These are phyloP conservation scores for Dicyrtomina minuta DNA, from an alignment of 2,888 invertebrate genomes.

Conservation along the genomic window DNA sequence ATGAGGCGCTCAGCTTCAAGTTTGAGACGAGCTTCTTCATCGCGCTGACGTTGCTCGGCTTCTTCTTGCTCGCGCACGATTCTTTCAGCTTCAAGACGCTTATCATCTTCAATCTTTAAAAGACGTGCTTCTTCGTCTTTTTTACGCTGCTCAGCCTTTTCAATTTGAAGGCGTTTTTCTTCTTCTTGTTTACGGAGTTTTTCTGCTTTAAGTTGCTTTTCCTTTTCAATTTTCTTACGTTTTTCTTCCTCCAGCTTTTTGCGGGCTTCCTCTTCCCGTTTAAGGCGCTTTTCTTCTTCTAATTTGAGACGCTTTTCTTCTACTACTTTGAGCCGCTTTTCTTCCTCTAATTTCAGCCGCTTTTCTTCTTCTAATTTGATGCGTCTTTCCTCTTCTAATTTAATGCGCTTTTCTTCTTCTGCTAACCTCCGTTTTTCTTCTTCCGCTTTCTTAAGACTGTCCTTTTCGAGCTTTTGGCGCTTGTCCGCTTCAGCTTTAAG, in stretches of 20 bases:
- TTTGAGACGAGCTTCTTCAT: too few species aligned
- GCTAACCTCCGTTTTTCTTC: background rate
- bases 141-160: background rate
- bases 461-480: background rate
- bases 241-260: background rate
- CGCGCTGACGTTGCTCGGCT: background rate
- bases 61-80: background rate
- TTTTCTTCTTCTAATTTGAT: conserved; percentile 1
- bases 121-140: too few species aligned
- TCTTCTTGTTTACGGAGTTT: background rate
- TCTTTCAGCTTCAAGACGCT: too few species aligned
- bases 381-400: background rate
- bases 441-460: too few species aligned
- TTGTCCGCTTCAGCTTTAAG: background rate
- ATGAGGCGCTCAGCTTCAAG: background rate
- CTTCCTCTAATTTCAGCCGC: conserved; percentile 6
- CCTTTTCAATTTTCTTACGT: background rate
- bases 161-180: background rate
- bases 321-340: background rate
- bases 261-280: background rate
- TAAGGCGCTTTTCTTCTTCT: background rate
- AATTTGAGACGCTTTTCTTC: background rate
- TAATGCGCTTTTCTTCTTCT: background rate
- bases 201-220: background rate
- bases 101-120: too few species aligned